Percentiles rank a stretch among this genome's conserved stretches.
phyloP scores from a whole-genome alignment of 2,113 vertebrate species.

The Vicugna pacos region DNA sequence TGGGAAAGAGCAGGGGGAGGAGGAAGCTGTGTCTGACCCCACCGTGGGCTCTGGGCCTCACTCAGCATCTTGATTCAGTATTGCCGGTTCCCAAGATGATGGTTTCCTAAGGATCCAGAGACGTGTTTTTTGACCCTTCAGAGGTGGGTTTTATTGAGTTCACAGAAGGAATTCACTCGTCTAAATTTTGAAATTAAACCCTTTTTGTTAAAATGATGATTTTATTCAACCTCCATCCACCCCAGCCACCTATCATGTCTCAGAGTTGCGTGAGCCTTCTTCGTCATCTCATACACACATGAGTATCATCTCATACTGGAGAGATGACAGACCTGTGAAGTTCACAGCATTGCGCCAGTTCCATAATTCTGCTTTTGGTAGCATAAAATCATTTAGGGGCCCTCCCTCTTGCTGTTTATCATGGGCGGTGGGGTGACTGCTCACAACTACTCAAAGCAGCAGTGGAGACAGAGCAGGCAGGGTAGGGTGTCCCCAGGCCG shows the following conservation, averaged over 20 bases:
- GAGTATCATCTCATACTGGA: not conserved
- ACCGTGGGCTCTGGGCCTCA: not conserved
- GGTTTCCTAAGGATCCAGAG: not conserved
- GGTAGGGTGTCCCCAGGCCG: not conserved
- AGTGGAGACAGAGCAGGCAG: too few relatives aligned
- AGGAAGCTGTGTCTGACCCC: too few relatives aligned
- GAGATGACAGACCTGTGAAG: not conserved
- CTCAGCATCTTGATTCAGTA: not conserved
- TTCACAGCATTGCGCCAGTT: not conserved
- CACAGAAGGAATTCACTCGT: not conserved
- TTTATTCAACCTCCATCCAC: not conserved
- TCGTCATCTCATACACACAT: too few relatives aligned
- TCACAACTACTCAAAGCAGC: not conserved
- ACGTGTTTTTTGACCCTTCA: not conserved
- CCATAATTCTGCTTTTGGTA: not conserved
- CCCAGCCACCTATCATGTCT: not conserved
- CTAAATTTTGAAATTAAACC: not conserved
- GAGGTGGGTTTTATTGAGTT: not conserved
- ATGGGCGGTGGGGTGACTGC: not conserved
- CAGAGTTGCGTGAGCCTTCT: not conserved
- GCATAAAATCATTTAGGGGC: not conserved
- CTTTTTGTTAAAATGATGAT: conserved; percentile 9
- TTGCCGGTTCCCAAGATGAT: not conserved
- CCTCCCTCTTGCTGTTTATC: not conserved
- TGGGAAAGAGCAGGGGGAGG: too few relatives aligned